These are phyloP conservation scores for Mesocricetus auratus DNA, from an alignment of 2,113 vertebrate genomes.

Conservation along the genomic window DNA sequence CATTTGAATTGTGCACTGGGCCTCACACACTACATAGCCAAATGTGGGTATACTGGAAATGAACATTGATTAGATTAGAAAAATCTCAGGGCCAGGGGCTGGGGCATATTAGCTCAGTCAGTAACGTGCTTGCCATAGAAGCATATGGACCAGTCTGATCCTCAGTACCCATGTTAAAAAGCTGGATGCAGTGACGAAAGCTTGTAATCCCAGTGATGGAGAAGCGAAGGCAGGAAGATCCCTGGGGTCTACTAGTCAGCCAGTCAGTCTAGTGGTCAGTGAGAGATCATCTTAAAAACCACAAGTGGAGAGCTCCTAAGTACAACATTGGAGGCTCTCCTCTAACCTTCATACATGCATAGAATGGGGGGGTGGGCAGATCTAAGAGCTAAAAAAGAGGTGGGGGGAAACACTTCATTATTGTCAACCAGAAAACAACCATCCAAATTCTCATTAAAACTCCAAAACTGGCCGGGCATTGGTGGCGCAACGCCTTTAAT, in stretches of 20 bases:
- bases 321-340: neutral
- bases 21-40: neutral
- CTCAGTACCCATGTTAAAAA: neutral
- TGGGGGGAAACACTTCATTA: neutral
- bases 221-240: neutral
- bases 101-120: neutral
- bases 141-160: neutral
- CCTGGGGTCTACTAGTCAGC: neutral
- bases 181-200: too few relatives aligned
- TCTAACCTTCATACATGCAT: neutral
- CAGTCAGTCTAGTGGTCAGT: neutral
- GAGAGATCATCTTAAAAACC: neutral
- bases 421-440: conserved; percentile 1
- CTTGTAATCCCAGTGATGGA: neutral
- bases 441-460: conserved; percentile 47
- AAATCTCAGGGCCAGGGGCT: neutral
- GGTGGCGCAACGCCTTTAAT: too few relatives aligned
- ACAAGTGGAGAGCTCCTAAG: neutral
- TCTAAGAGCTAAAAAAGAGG: too few relatives aligned
- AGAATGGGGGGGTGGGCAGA: too few relatives aligned
- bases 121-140: too few relatives aligned
- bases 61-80: neutral
- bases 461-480: neutral
- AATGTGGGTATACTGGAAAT: neutral
- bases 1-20: conserved; percentile 30